Evolutionary conservation across 2,113 vertebrate species (phyloP).

Genomic region (Callipepla californica): DNA sequence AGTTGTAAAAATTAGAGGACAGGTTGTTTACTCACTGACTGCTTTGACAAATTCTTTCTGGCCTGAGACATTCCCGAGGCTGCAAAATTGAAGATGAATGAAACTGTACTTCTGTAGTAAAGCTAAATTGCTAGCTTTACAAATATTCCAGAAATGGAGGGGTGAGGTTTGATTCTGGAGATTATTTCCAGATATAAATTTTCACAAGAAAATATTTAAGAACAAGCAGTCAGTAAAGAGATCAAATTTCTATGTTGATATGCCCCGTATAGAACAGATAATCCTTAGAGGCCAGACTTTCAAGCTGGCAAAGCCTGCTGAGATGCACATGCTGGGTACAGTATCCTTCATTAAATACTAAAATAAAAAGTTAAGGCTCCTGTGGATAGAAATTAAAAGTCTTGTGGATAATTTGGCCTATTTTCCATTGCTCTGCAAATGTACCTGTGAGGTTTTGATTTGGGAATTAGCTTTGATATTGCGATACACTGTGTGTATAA

Average conservation of each 20-base stretch:
- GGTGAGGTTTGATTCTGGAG: neutral
- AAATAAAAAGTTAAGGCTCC: neutral
- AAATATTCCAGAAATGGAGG: neutral
- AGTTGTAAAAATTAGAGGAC: neutral
- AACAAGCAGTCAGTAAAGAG: neutral
- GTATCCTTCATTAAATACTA: neutral
- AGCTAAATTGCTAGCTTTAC: neutral
- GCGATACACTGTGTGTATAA: neutral
- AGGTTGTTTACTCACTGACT: neutral
- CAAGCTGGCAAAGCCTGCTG: neutral
- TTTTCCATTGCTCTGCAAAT: neutral
- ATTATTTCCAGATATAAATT: neutral
- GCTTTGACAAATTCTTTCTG: neutral
- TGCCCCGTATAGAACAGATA: neutral
- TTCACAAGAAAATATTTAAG: neutral
- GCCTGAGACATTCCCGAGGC: neutral
- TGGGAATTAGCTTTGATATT: neutral
- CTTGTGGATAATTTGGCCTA: neutral
- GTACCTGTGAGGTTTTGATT: neutral
- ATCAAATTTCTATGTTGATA: neutral
- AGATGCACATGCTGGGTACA: neutral
- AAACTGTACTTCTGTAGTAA: neutral
- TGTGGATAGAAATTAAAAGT: neutral
- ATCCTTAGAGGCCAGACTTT: neutral
- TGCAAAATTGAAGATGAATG: neutral